Conservation (phyloP, 2,113 vertebrate species). For the Chunga burmeisteri region DNA sequence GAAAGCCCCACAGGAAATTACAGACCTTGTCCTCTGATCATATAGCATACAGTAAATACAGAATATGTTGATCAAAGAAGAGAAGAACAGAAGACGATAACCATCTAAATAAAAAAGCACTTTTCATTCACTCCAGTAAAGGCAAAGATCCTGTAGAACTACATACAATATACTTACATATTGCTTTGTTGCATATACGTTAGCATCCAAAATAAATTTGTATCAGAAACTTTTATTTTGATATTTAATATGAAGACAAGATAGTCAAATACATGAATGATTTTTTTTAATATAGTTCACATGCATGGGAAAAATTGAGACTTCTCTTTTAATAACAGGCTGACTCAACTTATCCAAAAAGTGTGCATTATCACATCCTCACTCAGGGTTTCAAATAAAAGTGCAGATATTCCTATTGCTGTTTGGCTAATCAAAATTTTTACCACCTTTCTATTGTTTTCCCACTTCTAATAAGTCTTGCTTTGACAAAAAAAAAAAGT, state of each 20-base stretch:
- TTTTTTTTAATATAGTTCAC: not conserved
- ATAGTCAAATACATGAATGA: not conserved
- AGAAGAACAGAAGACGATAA: not conserved
- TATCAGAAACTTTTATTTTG: not conserved
- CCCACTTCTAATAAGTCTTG: not conserved
- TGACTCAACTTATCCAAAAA: not conserved
- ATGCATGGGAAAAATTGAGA: not conserved
- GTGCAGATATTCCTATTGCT: not conserved
- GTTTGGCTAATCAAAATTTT: not conserved
- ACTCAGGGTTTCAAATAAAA: not conserved
- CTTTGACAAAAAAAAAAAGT: not conserved
- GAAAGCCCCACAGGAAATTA: not conserved
- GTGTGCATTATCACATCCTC: rapidly evolving
- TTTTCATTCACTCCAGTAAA: not conserved
- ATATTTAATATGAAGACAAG: not conserved
- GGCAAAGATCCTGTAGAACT: not conserved
- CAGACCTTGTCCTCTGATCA: not conserved
- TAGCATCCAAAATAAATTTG: not conserved
- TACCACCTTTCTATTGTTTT: not conserved
- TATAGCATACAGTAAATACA: not conserved
- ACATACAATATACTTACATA: not conserved
- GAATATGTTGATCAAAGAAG: not conserved
- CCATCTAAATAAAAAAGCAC: not conserved
- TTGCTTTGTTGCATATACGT: rapidly evolving
- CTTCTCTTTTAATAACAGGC: not conserved